Evolutionary conservation across 2,113 vertebrate species (phyloP).

Genomic region (Polyodon spathula): DNA sequence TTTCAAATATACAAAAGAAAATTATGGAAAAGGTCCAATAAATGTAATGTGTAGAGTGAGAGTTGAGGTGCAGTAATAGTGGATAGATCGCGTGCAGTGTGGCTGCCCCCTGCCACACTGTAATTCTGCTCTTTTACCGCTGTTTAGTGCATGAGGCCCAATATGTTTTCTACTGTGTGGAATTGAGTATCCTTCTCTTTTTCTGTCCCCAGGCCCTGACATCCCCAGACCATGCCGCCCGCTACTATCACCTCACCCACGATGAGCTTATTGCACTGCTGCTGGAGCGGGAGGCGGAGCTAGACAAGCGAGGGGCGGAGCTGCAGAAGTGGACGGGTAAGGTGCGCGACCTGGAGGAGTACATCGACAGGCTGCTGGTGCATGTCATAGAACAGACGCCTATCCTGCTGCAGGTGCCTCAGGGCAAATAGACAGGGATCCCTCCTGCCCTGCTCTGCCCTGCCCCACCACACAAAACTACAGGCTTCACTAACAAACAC

Average conservation of each 20-base stretch:
- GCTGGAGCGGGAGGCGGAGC: conserved; percentile 62
- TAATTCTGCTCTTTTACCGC: no score
- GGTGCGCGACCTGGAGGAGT: conserved; percentile 84
- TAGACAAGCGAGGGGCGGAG: conserved; percentile 76
- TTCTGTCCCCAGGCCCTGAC: conserved; percentile 42
- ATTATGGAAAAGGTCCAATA: no score
- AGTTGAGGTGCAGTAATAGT: no score
- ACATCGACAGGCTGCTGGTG: conserved; percentile 92
- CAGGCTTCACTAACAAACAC: not conserved
- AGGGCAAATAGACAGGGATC: conserved; percentile 45
- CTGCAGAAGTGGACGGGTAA: conserved; percentile 72
- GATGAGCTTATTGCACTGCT: conserved; percentile 83
- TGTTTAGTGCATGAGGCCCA: no score
- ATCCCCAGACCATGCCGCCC: conserved; percentile 62
- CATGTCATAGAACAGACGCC: conserved; percentile 96
- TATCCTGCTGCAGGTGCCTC: conserved; percentile 79
- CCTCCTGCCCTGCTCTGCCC: conserved; percentile 17
- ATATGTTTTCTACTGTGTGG: no score
- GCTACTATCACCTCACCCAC: conserved; percentile 88
- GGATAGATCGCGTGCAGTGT: no score
- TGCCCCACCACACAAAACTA: not conserved
- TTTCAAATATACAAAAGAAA: no score
- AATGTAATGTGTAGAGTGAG: no score
- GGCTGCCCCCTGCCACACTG: no score
- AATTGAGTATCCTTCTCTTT: conserved; percentile 18